Base-by-base conservation (phyloP, 1,140 invertebrate genomes). In the Spodoptera frugiperda region DNA sequence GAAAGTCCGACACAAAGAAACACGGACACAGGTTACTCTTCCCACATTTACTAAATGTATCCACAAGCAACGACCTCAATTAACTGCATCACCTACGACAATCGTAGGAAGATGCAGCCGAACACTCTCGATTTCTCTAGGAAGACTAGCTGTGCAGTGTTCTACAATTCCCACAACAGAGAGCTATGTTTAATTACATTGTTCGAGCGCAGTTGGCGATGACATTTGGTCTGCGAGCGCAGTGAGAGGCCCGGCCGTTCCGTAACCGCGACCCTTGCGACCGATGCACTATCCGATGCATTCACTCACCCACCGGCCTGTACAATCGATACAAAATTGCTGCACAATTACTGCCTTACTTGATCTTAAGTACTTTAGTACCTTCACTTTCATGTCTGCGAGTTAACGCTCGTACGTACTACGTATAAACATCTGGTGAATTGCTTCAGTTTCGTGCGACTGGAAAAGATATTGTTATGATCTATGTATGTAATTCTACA, bases 231-330 rank as follows among this genome's bases (percentile, higher is more conserved):
- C 65, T 39, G 61, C 39, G 59, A 44, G 49, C 48, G 70, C 46
- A 44, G 39, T 65, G 73, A 59, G 74, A 76, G 65, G 68, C 63
- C 63, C 44, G 61, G 33, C 73, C 6, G 59, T 75, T 12, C 72
- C 30, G 72, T 75, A 65, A 75, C 71, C 71, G 53, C 70, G 73
- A 54, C 30, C 74, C 61, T 68, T 76, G 55, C 63, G 51, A 68
- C 74, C 65, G 74, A 76, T 76, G 74, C 74, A 76, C 53, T 68
- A 68, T 76, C 63, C 65, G 74, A 75, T 75, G 72, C 72, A 51
- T 75, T 75, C 72, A 75, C 72, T 39, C 49, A 25, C 59, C 15
- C 53, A 59, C 59, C 12, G 17, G 10, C 6, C 15, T 21, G 59
- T 75, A 75, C 72, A 63, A 53, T 65, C 55, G 44, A 49, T 17